Base-by-base conservation (phyloP, 2,888 invertebrate species). In the Pachycephus smyrnensis region DNA sequence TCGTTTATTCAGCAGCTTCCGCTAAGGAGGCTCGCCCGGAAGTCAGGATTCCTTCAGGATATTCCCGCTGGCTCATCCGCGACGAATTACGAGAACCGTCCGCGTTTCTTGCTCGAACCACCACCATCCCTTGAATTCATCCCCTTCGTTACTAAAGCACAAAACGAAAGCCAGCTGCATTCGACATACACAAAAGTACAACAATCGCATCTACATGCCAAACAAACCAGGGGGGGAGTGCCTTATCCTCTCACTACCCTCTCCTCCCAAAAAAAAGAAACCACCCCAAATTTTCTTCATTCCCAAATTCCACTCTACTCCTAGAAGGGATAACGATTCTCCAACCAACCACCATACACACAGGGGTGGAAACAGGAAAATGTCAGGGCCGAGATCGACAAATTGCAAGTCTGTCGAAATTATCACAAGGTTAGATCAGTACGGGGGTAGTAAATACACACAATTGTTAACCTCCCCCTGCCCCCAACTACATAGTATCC, bases 351-450 rank as follows among this genome's bases (percentile, higher is more conserved):
- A 6, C 23, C 55, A 0, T 9, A 55, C 0, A 9, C 55, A 23
- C 6, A 15, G 55, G 55, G 0, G 23, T 15, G 0, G 12, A 55
- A 55, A 55, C 0, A 23, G 23, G 9, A 55, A 23, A 55, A 23
- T 9, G 23, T 23, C 40, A 23, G 40, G 4, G 1, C 15, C 37
- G 12, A 40, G 15, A 40, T 40, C 55, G 55, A 88, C 89, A 89
- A 89, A 89, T 89, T 89, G 89, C 89, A 88, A 89, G 88, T 89
- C 89, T 89, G 89, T 88, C 89, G 87, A 89, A 88, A 89, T 89
- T 89, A 89, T 89, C 89, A 86, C 85, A 73, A 80, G 83, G 81
- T 79, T 86, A 86, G 88, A 89, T 89, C 89, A 86, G 85, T 55
- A 55, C 55, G 23, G 9, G 55, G 55, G 15, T 55, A 40, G 15